Conservation (phyloP, 2,888 invertebrate genomes). For the Drosophila affinis region DNA sequence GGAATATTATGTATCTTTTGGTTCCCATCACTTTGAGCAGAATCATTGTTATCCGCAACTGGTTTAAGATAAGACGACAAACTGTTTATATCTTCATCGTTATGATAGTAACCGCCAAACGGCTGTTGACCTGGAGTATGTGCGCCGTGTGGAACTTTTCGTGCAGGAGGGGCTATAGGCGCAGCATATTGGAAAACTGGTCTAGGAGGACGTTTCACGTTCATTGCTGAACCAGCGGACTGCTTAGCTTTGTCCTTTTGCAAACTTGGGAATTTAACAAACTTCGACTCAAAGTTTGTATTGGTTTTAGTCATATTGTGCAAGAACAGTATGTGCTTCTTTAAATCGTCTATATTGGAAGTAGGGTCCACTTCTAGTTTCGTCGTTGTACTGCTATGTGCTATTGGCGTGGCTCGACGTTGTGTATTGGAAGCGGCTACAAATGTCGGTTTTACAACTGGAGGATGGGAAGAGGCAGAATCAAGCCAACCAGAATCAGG, state of each 20-base stretch:
- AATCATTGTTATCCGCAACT: constrained; percentile 33
- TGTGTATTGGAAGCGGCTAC: constrained; percentile 46
- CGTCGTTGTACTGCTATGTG: constrained; percentile 56
- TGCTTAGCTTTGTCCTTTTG: constrained; percentile 76
- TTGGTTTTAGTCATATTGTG: constrained; percentile 84
- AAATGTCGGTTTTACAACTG: constrained; percentile 53
- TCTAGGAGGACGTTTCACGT: constrained; percentile 66
- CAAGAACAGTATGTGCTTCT: constrained; percentile 83
- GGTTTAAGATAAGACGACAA: constrained; percentile 66
- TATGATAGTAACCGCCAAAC: constrained; percentile 77
- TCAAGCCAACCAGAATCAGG: constrained; percentile 75
- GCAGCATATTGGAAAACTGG: constrained; percentile 79
- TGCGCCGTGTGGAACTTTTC: constrained; percentile 63
- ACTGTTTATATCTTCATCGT: constrained; percentile 68
- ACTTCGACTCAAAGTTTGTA: constrained; percentile 83
- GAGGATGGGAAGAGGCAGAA: constrained; percentile 42
- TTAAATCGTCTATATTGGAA: constrained; percentile 83
- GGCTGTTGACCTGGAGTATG: constrained; percentile 62
- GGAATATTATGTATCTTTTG: constrained; percentile 75
- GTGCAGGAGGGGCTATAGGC: constrained; percentile 79
- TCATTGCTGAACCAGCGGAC: constrained; percentile 34
- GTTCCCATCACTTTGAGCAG: constrained; percentile 19
- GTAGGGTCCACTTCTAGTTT: constrained; percentile 67
- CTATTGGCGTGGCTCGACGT: constrained; percentile 49
- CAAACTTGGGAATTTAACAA: constrained; percentile 83